Base-by-base conservation (phyloP, 2,113 vertebrate genomes). In the Neolamprologus ventralis region DNA sequence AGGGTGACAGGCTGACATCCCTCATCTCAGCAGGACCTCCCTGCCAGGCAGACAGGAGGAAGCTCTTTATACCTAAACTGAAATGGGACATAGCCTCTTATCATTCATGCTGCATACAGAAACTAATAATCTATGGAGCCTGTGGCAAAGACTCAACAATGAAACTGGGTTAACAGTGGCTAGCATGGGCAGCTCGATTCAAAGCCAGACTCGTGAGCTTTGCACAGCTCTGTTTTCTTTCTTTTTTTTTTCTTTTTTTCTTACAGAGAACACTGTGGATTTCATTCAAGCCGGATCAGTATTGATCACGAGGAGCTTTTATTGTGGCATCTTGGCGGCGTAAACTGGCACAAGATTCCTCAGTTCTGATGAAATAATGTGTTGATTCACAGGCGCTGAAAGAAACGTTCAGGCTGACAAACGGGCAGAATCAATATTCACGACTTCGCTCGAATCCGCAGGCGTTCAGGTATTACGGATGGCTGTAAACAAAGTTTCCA, bases 11-110 rank as follows among this genome's bases (percentile, higher is more conserved):
- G 91, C 91, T 93, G 94, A 95, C 93, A 94, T 95, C 94, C 86
- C 88, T 94, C 95, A 93, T 94, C 94, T 89, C 94, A 94, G 92
- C 93, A 92, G 94, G 95, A 95, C 94, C 94, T 93, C 95, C 94
- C 91, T 92, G 93, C 87, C 87, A 89, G 92, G 91, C 93, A 92
- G 93, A 91, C 89, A 85, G 84, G 87, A 88, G 91, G 92, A 89
- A 91, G 91, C 85, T 80, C 86, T 93, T 91, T 90, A 88, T 92
- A 92, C 92, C 88, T 87, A 79, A 90, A 86, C 90, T 87, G 87
- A 93, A 94, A 95, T 89, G 81, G 91, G 92, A 94, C 87, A 85
- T 28, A 71, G 86, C 57, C 80, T 90, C 90, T 93, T 93, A 91
- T 94, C 91, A 94, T 93, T 94, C 91, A 83, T 65, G 13, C 82